These are phyloP conservation scores for Spodoptera exigua DNA, from an alignment of 2,888 invertebrate genomes.

Conservation along the genomic window DNA sequence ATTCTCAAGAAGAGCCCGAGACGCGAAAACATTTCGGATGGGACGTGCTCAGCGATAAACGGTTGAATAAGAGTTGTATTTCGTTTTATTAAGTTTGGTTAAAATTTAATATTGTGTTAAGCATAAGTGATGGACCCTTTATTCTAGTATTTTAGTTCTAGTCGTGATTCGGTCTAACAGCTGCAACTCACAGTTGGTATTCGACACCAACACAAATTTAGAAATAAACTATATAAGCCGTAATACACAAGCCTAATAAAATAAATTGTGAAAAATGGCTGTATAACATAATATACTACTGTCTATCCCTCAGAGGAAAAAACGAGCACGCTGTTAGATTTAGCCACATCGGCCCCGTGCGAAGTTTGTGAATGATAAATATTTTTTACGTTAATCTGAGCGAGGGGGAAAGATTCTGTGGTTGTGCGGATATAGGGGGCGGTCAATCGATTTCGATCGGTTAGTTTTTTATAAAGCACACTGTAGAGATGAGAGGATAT, in stretches of 20 bases:
- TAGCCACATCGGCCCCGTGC: slow-evolving; percentile 24
- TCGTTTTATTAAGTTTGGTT: slow-evolving; percentile 8
- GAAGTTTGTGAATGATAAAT: slow-evolving; percentile 33
- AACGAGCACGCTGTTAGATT: slow-evolving; percentile 2
- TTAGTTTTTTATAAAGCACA: slow-evolving; percentile 48
- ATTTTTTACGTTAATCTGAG: slow-evolving; percentile 38
- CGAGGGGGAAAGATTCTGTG: slow-evolving; percentile 32
- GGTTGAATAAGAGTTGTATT: slow-evolving; percentile 46
- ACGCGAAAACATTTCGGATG: slow-evolving; percentile 64
- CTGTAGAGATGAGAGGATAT: slow-evolving; percentile 46
- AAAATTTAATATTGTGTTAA: too few species aligned
- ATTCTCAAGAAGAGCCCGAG: slow-evolving; percentile 69
- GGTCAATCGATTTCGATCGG: slow-evolving; percentile 50
- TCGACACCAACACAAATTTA: too few species aligned
- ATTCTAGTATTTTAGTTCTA: too few species aligned
- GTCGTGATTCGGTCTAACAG: too few species aligned
- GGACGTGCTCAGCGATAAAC: slow-evolving; percentile 65
- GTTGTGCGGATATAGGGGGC: slow-evolving; percentile 43
- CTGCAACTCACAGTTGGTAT: too few species aligned
- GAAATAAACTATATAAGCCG: too few species aligned
- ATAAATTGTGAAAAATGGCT: too few species aligned
- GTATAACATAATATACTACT: too few species aligned
- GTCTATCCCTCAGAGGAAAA: too few species aligned
- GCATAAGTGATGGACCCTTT: too few species aligned
- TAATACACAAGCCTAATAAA: too few species aligned